These are phyloP conservation scores for Triplophysa rosa DNA, from an alignment of 2,113 vertebrate genomes.

Conservation along the genomic window DNA sequence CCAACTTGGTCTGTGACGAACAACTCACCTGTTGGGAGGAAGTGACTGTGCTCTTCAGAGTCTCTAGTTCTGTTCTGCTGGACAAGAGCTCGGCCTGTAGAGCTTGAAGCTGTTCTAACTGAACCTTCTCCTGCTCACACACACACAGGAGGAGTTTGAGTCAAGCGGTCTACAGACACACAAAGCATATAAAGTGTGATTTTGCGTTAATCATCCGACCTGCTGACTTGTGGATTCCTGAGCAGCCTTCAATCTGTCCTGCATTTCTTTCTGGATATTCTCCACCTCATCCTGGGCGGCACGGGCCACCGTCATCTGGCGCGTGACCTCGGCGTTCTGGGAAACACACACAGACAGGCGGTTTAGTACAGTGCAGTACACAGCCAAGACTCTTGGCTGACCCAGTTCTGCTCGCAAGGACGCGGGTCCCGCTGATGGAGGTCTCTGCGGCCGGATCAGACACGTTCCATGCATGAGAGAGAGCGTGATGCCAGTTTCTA, in stretches of 20 bases:
- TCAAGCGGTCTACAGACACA: conserved; percentile 28
- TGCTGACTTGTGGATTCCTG: conserved; percentile 83
- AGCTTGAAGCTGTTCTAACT: conserved; percentile 81
- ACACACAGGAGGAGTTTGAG: conserved; percentile 11
- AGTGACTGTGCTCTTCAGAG: conserved; percentile 75
- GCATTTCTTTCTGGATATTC: conserved; percentile 85
- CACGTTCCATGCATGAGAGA: background rate
- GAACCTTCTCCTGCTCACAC: conserved; percentile 60
- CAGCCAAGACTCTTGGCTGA: conserved; percentile 34
- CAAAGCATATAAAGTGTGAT: background rate
- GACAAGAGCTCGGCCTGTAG: conserved; percentile 83
- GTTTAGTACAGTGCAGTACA: background rate
- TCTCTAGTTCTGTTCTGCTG: conserved; percentile 82
- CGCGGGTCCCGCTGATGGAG: background rate
- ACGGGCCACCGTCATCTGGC: conserved; percentile 86
- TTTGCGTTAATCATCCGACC: conserved; percentile 66
- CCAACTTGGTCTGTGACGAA: conserved; percentile 16
- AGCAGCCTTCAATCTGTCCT: conserved; percentile 83
- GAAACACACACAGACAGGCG: conserved; percentile 29
- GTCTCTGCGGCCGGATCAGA: conserved; percentile 5
- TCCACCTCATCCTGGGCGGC: conserved; percentile 89
- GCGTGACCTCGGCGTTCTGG: conserved; percentile 95
- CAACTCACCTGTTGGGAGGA: conserved; percentile 81
- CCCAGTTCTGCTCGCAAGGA: conserved; percentile 13
- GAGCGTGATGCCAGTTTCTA: conserved; percentile 3